Evolutionary conservation across 2,113 vertebrate genomes (phyloP).

Genomic region (Anseranas semipalmata): DNA sequence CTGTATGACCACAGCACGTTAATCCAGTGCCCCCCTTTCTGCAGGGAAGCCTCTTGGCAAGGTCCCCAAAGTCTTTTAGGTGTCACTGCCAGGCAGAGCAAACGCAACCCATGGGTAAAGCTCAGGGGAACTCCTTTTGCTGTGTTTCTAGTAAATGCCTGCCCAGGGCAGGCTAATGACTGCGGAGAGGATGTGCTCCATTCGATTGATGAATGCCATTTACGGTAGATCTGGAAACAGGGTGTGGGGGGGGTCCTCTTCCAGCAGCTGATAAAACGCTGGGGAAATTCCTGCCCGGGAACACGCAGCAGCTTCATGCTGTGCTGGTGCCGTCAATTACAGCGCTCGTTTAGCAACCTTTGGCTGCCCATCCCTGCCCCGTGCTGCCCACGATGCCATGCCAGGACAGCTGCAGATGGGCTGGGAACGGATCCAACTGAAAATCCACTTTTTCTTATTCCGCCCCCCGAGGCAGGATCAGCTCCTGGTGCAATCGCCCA

Average conservation of each 20-base stretch:
- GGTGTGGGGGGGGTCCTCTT: neutral
- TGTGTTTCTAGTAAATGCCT: neutral
- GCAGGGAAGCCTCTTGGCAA: neutral
- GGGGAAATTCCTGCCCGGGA: neutral
- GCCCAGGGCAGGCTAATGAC: neutral
- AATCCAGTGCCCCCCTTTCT: neutral
- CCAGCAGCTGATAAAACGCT: neutral
- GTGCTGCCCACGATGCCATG: neutral
- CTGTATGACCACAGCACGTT: neutral
- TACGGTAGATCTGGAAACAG: neutral
- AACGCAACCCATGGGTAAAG: neutral
- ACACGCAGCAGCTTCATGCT: neutral
- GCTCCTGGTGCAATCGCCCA: neutral
- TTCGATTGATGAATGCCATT: accelerated
- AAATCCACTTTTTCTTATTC: neutral
- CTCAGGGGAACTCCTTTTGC: neutral
- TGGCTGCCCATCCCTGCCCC: neutral
- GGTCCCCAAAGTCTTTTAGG: neutral
- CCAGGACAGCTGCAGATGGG: neutral
- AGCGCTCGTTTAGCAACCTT: neutral
- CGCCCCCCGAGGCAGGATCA: accelerated
- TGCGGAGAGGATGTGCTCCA: neutral
- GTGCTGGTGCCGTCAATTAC: neutral
- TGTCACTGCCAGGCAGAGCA: neutral
- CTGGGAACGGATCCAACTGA: neutral